Base-by-base conservation (phyloP, 2,888 invertebrate genomes). In the Melanchra persicariae region DNA sequence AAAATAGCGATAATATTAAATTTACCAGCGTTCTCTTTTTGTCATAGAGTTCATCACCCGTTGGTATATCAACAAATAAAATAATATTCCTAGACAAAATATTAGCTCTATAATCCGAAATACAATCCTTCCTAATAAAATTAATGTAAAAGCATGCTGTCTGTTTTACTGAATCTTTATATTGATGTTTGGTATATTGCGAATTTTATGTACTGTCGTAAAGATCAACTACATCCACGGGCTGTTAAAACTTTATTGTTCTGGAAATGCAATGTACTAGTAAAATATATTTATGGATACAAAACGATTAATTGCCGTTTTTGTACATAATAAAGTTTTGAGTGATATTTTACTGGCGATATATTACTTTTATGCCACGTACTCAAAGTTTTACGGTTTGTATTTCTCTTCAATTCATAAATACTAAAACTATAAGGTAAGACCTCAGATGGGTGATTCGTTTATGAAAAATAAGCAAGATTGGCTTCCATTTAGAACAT, bases 211-310 rank as follows among this genome's bases (percentile, higher is more conserved):
- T 52, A 59, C 9, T 37, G 34, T 71, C 66, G 66, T 81, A 71
- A 81, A 81, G 47, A 81, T 77, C 63, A 61, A 72, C 62, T 57
- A 81, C 66, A 71, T 66, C 40, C 43, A 34, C 6, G 40, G 22
- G 55, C 26, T 55, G 70, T 77, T 70, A 74, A 75, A 77, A 73
- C 10, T 81, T 82, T 84, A 70, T 62, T 74, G 59, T 81, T 58
- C 43, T 77, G 58, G 59, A 51, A 83, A 71, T 70, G 62, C 70
- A 66, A 55, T 81, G 34, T 43, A 59, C 43, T 55, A 34, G 26
- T 71, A 60, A 65, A 79, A 81, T 70, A 73, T 45, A 58, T 72
- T 43, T 81, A 81, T 83, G 54, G 70, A 43, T 70, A 43, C 61
- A 70, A 69, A 76, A 57, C 60, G 45, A 65, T 76, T 72, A 69